These are phyloP conservation scores for Spondyliosoma cantharus DNA, from an alignment of 2,797 vertebrate species.

Conservation along the genomic window DNA sequence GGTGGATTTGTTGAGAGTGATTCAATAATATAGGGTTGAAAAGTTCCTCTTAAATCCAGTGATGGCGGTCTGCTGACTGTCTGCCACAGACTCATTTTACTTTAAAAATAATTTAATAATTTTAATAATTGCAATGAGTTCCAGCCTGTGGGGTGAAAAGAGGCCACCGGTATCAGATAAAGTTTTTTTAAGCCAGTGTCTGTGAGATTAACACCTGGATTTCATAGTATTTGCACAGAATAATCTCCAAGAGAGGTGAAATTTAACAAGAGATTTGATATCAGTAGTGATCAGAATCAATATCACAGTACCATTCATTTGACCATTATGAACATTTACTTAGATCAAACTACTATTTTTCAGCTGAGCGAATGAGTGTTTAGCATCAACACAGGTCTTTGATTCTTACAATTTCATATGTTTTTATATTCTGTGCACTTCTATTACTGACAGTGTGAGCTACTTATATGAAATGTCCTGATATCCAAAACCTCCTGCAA, in stretches of 20 bases:
- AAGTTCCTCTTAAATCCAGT: not conserved
- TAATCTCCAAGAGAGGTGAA: not conserved
- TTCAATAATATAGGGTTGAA: too few species aligned
- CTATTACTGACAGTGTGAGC: not conserved
- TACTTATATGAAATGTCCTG: not conserved
- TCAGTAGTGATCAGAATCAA: not conserved
- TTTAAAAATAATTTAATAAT: too few species aligned
- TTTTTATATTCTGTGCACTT: not conserved
- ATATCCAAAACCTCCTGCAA: not conserved
- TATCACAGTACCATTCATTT: not conserved
- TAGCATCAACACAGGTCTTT: not conserved
- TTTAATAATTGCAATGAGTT: too few species aligned
- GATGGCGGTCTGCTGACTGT: not conserved
- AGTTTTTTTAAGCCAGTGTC: conserved; percentile 6
- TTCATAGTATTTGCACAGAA: conserved; percentile 37
- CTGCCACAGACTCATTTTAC: not conserved
- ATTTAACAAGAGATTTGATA: not conserved
- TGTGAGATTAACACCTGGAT: conserved; percentile 37
- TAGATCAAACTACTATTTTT: not conserved
- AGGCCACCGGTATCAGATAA: conserved; percentile 4
- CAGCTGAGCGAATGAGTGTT: not conserved
- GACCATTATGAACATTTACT: not conserved
- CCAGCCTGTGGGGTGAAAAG: not conserved
- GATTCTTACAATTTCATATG: not conserved
- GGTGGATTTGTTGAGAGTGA: too few species aligned